phyloP scores from a whole-genome alignment of 2,113 vertebrate genomes.

The Shinisaurus crocodilurus region DNA sequence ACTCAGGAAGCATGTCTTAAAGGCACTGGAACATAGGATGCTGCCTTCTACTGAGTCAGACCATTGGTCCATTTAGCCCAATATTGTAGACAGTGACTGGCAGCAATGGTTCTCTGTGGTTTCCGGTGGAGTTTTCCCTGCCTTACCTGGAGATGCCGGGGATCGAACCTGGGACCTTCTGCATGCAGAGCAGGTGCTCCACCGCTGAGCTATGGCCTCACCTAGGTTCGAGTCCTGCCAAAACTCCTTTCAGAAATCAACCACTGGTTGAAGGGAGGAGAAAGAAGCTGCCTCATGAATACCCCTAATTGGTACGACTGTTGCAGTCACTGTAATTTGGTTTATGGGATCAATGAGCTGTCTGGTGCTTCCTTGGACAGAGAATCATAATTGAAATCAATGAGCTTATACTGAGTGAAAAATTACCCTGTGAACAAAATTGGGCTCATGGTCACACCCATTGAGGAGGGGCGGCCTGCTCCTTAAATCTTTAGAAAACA shows the following conservation, averaged over 20 bases:
- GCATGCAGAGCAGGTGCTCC: no score
- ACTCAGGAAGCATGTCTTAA: neutral
- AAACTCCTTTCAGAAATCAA: neutral
- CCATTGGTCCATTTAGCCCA: no score
- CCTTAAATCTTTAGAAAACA: neutral
- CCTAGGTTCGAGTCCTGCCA: neutral
- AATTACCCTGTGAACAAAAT: slow-evolving; percentile 15
- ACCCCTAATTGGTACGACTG: neutral
- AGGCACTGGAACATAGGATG: no score
- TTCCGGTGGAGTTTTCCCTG: no score
- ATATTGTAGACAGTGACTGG: no score
- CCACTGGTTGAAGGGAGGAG: neutral
- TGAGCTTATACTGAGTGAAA: slow-evolving; percentile 14
- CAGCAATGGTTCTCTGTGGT: no score
- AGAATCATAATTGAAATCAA: neutral
- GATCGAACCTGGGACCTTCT: no score
- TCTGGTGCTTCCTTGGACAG: neutral
- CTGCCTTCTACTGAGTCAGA: no score
- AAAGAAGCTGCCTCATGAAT: neutral
- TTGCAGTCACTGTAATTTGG: neutral
- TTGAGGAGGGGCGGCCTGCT: neutral
- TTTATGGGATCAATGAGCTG: slow-evolving; percentile 14
- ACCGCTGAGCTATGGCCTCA: no score
- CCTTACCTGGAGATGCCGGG: no score
- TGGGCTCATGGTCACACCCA: neutral